Evolutionary conservation across 2,113 vertebrate genomes (phyloP).

Genomic region (Psephotus haematonotus): DNA sequence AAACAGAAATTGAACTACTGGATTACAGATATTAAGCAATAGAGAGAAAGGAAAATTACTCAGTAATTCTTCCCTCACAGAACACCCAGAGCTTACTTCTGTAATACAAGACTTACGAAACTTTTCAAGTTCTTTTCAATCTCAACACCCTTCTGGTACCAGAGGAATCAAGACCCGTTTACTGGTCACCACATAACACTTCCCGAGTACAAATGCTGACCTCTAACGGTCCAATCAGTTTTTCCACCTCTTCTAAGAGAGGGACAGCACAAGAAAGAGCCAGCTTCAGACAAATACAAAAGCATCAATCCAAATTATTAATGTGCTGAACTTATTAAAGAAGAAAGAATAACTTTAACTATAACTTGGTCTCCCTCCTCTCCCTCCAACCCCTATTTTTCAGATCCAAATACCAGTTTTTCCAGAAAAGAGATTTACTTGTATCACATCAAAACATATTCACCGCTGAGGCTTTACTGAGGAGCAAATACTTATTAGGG

Average conservation of each 20-base stretch:
- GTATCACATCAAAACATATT: neutral
- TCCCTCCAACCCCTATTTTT: neutral
- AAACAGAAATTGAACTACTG: neutral
- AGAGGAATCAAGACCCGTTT: neutral
- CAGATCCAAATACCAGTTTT: neutral
- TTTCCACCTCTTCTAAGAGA: neutral
- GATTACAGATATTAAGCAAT: neutral
- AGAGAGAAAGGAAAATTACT: neutral
- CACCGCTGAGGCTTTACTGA: neutral
- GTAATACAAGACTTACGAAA: neutral
- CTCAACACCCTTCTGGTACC: neutral
- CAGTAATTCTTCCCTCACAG: neutral
- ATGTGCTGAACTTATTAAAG: neutral
- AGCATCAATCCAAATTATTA: neutral
- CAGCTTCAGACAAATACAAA: neutral
- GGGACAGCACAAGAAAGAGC: accelerated
- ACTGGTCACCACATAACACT: neutral
- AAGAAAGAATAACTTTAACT: neutral
- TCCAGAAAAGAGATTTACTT: neutral
- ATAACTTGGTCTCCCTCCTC: accelerated
- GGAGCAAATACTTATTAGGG: neutral
- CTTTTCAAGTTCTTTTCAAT: neutral
- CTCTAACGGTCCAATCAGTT: neutral
- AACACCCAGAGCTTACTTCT: neutral
- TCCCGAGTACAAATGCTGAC: neutral